Evolutionary conservation across 2,113 vertebrate genomes (phyloP), one percentile per base, ranked within the genome.

Genomic region (Peromyscus californicus): DNA sequence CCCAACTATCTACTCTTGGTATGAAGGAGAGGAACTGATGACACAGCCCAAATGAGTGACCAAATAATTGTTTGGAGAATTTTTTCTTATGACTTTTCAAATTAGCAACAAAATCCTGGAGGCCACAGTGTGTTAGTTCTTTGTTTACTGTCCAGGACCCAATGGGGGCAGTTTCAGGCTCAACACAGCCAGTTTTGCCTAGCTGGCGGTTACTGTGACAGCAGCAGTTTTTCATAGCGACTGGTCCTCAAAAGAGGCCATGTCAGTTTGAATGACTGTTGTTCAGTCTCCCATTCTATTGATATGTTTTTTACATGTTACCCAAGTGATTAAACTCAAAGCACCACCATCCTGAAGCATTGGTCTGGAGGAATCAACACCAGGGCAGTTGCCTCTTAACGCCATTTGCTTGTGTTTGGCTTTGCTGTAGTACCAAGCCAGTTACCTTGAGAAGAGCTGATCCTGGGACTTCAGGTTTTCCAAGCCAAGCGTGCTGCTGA

Each of bases 391-490:
- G 83, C 39, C 51, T 80, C 4, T 76, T 87, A 85, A 19, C 13
- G 7, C 6, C 48, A 48, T 29, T 11, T 42, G 29, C 45, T 91
- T 89, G 78, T 48, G 3, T 48, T 69, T 91, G 74, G 78, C 33
- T 89, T 97, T 87, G 84, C 31, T 76, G 75, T 31, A 54, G 65
- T 0, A 8, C 36, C 69, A 95, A 92, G 75, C 63, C 61, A 90
- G 65, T n/a, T 54, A 63, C 48, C 22, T 31, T 95, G 76, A 87
- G 74, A 59, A 91, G 45, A 61, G 17, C 85, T 91, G 86, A 89
- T 54, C 19, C 85, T 93, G 63, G 70, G 78, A 91, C 26, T 96
- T 97, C 65, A 93, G 72, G 67, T 91, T 91, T 94, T 94, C 72
- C 61, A 67, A 95, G 51, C 86, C 94, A 96, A 70, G 88, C 95